These are phyloP conservation scores for Drosophila fungiperda DNA, from an alignment of 2,888 invertebrate genomes.

Conservation along the genomic window DNA sequence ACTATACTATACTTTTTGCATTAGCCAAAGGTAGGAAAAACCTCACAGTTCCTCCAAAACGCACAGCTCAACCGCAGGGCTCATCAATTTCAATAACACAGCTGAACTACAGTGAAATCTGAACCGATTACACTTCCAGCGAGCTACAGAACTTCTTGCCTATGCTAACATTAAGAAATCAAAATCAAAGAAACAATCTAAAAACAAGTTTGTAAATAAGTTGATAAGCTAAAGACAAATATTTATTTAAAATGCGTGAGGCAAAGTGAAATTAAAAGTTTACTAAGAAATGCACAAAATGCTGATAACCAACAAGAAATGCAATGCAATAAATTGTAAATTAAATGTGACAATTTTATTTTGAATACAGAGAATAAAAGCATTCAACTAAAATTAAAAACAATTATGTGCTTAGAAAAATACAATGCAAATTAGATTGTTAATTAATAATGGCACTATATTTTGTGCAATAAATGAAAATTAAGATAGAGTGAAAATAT, in stretches of 20 bases:
- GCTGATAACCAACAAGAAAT: neutral
- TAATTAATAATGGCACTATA: neutral
- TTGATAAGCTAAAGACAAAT: neutral
- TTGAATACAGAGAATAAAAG: neutral
- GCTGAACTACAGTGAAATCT: constrained; percentile 33
- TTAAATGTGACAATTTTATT: neutral
- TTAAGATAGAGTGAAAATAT: neutral
- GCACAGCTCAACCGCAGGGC: constrained; percentile 39
- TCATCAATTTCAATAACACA: constrained; percentile 63
- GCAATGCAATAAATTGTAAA: neutral
- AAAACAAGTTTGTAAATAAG: neutral
- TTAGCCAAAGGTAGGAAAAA: constrained; percentile 15
- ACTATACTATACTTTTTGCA: constrained; percentile 27
- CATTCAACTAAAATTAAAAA: neutral
- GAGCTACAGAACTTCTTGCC: constrained; percentile 20
- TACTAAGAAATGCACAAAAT: neutral
- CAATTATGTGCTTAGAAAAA: neutral
- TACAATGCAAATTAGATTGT: neutral
- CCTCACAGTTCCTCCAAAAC: neutral
- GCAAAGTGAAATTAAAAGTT: neutral
- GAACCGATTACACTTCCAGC: constrained; percentile 41
- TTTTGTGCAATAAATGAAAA: neutral
- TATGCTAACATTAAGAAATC: neutral
- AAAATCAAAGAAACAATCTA: neutral
- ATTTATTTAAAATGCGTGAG: neutral